A percentile compares a stretch with the other conserved stretches of the same genome.
phyloP scores from a whole-genome alignment of 2,113 vertebrate genomes.

The Psammodynastes pulverulentus region DNA sequence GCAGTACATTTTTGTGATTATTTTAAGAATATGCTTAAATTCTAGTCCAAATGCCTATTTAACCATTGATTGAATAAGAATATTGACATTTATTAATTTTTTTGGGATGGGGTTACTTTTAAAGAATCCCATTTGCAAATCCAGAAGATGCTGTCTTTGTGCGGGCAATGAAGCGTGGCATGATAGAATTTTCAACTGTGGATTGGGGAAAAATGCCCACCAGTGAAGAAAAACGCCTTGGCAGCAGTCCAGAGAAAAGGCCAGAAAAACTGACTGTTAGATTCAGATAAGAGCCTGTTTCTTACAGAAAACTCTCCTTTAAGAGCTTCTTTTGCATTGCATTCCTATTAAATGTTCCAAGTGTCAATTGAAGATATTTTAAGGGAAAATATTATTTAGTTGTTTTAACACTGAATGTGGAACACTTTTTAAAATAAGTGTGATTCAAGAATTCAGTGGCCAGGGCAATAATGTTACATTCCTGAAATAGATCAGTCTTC shows the following conservation, averaged over 20 bases:
- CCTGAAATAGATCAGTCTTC: background rate
- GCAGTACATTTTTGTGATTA: background rate
- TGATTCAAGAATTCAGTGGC: background rate
- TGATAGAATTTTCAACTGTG: slow-evolving; percentile 65
- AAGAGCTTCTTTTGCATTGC: background rate
- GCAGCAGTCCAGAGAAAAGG: slow-evolving; percentile 30
- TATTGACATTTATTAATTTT: background rate
- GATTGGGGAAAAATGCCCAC: slow-evolving; percentile 70
- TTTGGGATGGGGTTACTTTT: slow-evolving; percentile 32
- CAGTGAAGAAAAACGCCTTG: slow-evolving; percentile 55
- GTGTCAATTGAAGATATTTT: slow-evolving; percentile 15
- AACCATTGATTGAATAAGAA: background rate
- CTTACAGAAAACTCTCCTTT: background rate
- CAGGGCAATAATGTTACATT: background rate
- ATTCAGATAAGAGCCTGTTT: slow-evolving; percentile 60
- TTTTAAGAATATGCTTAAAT: background rate
- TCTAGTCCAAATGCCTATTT: background rate
- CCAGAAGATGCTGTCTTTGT: slow-evolving; percentile 61
- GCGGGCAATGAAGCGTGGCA: slow-evolving; percentile 61
- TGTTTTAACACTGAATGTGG: background rate
- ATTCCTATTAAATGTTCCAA: slow-evolving; percentile 1
- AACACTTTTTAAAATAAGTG: background rate
- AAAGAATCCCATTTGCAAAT: slow-evolving; percentile 62
- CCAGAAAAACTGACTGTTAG: slow-evolving; percentile 60
- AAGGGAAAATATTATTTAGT: background rate